Conservation (phyloP, 2,797 vertebrate genomes). For the Diglossa cyanea region DNA sequence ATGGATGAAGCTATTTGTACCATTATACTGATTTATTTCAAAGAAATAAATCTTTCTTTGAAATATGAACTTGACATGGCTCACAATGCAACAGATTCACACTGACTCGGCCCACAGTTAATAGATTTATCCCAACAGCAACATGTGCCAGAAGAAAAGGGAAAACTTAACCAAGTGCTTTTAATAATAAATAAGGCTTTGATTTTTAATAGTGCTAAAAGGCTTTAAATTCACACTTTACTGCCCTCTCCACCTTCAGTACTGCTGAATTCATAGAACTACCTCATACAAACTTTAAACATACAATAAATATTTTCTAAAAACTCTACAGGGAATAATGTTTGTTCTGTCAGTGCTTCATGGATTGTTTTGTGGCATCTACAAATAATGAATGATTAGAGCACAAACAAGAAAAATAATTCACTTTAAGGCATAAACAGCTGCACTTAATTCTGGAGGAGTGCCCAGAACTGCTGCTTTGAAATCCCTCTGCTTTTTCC, state of each 20-base stretch:
- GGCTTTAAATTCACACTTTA: background rate
- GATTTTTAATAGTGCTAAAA: background rate
- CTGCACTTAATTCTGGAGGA: conserved; percentile 58
- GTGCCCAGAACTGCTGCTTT: conserved; percentile 48
- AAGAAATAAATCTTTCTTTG: conserved; percentile 45
- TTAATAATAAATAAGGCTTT: conserved; percentile 33
- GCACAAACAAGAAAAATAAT: conserved; percentile 46
- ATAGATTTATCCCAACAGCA: conserved; percentile 38
- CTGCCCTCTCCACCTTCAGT: background rate
- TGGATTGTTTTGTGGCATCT: conserved; percentile 8
- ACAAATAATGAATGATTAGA: conserved; percentile 54
- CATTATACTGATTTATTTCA: background rate
- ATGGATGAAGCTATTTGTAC: background rate
- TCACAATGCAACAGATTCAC: background rate
- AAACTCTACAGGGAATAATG: background rate
- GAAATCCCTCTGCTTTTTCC: conserved; percentile 54
- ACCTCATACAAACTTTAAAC: background rate
- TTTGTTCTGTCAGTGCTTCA: conserved; percentile 13
- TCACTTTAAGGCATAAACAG: conserved; percentile 36
- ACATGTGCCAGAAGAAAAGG: background rate
- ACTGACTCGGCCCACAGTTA: background rate
- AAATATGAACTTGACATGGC: conserved; percentile 32
- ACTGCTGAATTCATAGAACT: conserved; percentile 9
- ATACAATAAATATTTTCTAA: background rate
- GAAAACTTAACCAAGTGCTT: background rate